phyloP scores from a whole-genome alignment of 1,140 invertebrate genomes.

The Aphidius ervi region DNA sequence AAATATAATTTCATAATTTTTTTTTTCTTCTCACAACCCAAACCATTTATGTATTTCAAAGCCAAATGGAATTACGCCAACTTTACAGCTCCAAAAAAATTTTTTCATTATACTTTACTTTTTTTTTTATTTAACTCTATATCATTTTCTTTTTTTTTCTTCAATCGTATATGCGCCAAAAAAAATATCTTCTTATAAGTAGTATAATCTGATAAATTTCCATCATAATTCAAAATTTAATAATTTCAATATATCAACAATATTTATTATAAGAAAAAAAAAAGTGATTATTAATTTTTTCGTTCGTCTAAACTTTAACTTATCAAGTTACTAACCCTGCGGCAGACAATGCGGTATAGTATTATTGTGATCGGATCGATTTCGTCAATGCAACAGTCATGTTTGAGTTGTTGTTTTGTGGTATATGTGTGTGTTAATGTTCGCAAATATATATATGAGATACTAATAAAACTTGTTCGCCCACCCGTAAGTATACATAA shows the following conservation, averaged over 20 bases:
- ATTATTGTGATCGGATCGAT: slow-evolving; percentile 8
- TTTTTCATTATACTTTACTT: too few relatives aligned
- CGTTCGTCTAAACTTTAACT: too few relatives aligned
- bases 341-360: slow-evolving; percentile 5
- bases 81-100: background rate
- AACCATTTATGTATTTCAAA: background rate
- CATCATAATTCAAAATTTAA: too few relatives aligned
- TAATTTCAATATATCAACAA: too few relatives aligned
- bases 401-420: background rate
- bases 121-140: too few relatives aligned
- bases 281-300: too few relatives aligned
- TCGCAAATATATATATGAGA: slow-evolving; percentile 11
- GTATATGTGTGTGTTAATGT: slow-evolving; percentile 3
- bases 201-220: too few relatives aligned
- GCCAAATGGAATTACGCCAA: slow-evolving; percentile 14
- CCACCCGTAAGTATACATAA: slow-evolving; percentile 29
- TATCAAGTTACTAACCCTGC: background rate
- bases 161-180: too few relatives aligned
- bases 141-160: too few relatives aligned
- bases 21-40: background rate
- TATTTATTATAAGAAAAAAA: too few relatives aligned
- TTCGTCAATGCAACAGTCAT: slow-evolving; percentile 10
- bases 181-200: too few relatives aligned
- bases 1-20: background rate
- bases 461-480: slow-evolving; percentile 41